Evolutionary conservation across 1,140 invertebrate species (phyloP).

Genomic region (Nixonia krombeini): DNA sequence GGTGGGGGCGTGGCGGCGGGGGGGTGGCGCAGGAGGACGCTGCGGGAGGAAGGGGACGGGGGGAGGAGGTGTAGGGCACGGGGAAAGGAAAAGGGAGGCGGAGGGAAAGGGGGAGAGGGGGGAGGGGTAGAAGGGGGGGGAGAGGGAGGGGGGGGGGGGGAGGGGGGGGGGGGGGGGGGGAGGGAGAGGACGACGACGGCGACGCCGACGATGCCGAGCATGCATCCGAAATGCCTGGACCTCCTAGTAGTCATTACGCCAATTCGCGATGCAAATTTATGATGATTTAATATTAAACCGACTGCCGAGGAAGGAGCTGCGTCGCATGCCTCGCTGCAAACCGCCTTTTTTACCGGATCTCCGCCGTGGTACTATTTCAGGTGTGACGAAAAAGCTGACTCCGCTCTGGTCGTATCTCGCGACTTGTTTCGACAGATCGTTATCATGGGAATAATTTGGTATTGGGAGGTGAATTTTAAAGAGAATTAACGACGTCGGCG

Average conservation of each 20-base stretch:
- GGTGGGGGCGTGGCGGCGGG: too few relatives aligned
- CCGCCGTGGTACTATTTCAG: slow-evolving; percentile 9
- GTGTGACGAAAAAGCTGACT: slow-evolving; percentile 25
- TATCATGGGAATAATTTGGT: slow-evolving; percentile 20
- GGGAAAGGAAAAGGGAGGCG: slow-evolving; percentile 27
- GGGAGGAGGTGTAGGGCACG: too few relatives aligned
- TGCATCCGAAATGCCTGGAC: slow-evolving; percentile 40
- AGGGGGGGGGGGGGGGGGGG: slow-evolving; percentile 15
- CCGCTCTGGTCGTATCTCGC: slow-evolving; percentile 12
- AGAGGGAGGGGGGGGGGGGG: too few relatives aligned
- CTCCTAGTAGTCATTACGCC: slow-evolving; percentile 51
- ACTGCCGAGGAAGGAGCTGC: slow-evolving; percentile 21
- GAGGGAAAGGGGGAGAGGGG: slow-evolving; percentile 16
- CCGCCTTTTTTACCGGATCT: slow-evolving; percentile 12
- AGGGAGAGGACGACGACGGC: too few relatives aligned
- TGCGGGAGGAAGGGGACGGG: slow-evolving; percentile 22
- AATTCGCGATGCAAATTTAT: slow-evolving; percentile 61
- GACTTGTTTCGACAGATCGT: slow-evolving; percentile 5
- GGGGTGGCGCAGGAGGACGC: too few relatives aligned
- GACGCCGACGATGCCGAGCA: slow-evolving; percentile 31
- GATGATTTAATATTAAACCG: slow-evolving; percentile 57
- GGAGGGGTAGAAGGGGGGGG: not conserved
- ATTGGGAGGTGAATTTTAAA: slow-evolving; percentile 6
- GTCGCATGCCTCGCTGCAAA: slow-evolving; percentile 22
- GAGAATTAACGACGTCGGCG: not conserved